phyloP scores from a whole-genome alignment of 2,888 invertebrate genomes.

The Elegia similella region DNA sequence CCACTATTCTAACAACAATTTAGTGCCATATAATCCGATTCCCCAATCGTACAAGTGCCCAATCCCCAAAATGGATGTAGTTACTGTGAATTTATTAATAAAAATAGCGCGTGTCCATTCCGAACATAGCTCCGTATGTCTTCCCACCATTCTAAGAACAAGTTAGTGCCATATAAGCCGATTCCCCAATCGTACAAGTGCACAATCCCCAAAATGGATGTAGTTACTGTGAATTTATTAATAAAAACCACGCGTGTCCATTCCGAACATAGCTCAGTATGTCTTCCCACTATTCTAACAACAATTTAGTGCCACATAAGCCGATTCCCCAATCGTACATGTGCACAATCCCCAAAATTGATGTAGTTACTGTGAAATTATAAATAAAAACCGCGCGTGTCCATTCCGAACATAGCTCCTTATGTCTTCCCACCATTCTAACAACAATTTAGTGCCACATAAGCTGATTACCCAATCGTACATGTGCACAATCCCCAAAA shows the following conservation, averaged over 20 bases:
- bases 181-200: constrained; percentile 5
- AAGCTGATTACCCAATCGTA: constrained; percentile 15
- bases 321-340: constrained; percentile 12
- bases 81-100: too few species aligned
- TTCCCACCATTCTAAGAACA: constrained; percentile 23
- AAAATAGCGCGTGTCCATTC: not conserved
- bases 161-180: constrained; percentile 44
- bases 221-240: too few species aligned
- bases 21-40: constrained; percentile 34
- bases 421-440: constrained; percentile 27
- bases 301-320: constrained; percentile 47
- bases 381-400: not conserved
- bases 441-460: constrained; percentile 46
- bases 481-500: not conserved
- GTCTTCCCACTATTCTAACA: constrained; percentile 18
- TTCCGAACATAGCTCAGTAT: constrained; percentile 30
- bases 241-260: not conserved
- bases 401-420: constrained; percentile 23
- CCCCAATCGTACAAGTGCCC: not conserved
- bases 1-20: constrained; percentile 37
- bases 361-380: not conserved
- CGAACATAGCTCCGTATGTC: constrained; percentile 31
- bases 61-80: not conserved
- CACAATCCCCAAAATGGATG: not conserved
- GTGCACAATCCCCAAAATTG: not conserved